These are phyloP conservation scores for Lepeophtheirus nordmannii DNA, from an alignment of 2,888 invertebrate species.

Conservation along the genomic window DNA sequence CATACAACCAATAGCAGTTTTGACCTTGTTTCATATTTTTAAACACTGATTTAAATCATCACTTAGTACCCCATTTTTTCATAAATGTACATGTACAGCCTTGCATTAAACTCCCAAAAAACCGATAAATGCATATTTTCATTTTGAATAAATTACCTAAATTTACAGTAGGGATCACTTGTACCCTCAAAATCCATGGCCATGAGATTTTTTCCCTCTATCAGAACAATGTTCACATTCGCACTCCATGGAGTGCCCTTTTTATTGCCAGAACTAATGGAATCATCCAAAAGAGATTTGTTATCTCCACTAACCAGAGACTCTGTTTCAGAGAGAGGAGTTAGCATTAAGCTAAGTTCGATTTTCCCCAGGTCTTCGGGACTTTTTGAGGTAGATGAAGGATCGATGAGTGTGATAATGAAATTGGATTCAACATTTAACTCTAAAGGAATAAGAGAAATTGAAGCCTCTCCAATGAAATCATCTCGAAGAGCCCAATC, in stretches of 20 bases:
- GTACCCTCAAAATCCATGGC: slow-evolving; percentile 74
- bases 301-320: not conserved
- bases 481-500: slow-evolving; percentile 91
- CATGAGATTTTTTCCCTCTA: slow-evolving; percentile 78
- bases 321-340: slow-evolving; percentile 45
- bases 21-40: too few species aligned
- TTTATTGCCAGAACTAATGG: not conserved
- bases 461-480: slow-evolving; percentile 80
- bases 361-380: slow-evolving; percentile 55
- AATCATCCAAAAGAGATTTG: not conserved
- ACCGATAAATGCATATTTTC: too few species aligned
- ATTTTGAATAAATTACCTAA: slow-evolving; percentile 48
- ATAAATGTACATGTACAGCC: too few species aligned
- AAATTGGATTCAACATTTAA: slow-evolving; percentile 39
- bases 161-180: slow-evolving; percentile 86
- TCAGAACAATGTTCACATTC: slow-evolving; percentile 88
- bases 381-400: slow-evolving; percentile 4
- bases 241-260: slow-evolving; percentile 73
- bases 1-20: too few species aligned
- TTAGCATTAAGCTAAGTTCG: slow-evolving; percentile 67
- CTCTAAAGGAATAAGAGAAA: slow-evolving; percentile 70
- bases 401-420: slow-evolving; percentile 29
- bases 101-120: too few species aligned
- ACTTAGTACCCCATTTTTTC: too few species aligned
- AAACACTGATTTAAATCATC: too few species aligned